Percentiles rank a stretch among this genome's conserved stretches.
These are phyloP conservation scores for Cantharis flavilabris DNA, from an alignment of 2,888 invertebrate genomes.

Conservation along the genomic window DNA sequence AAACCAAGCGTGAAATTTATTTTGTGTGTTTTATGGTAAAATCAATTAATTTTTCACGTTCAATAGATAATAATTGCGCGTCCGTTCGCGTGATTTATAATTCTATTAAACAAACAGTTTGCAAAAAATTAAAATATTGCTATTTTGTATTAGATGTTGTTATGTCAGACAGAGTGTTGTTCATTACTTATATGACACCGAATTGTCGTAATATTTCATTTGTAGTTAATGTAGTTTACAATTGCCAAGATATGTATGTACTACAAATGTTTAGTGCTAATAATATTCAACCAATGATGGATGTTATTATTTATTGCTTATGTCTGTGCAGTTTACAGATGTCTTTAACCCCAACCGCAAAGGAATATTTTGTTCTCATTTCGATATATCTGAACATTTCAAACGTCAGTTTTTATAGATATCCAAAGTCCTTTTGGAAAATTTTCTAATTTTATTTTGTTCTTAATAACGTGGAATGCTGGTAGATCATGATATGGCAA, in stretches of 20 bases:
- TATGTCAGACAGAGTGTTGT: neutral
- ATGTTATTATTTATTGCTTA: constrained; percentile 44
- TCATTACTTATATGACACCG: constrained; percentile 2
- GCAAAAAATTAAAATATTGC: neutral
- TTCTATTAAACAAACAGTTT: neutral
- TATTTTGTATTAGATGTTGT: neutral
- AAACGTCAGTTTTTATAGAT: neutral
- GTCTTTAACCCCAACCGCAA: constrained; percentile 41
- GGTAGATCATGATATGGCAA: neutral
- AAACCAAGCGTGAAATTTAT: neutral
- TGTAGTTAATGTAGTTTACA: constrained; percentile 14
- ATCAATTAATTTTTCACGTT: neutral
- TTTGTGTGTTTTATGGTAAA: neutral
- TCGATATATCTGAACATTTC: neutral
- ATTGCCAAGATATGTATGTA: constrained; percentile 8
- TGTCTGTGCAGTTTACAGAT: constrained; percentile 43
- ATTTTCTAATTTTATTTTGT: neutral
- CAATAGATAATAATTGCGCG: neutral
- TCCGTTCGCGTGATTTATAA: neutral
- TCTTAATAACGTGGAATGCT: neutral
- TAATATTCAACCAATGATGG: constrained; percentile 42
- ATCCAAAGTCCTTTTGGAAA: neutral
- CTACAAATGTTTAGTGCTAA: constrained; percentile 36
- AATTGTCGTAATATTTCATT: constrained; percentile 27
- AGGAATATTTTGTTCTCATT: constrained; percentile 26